Percentiles rank a stretch among this genome's conserved stretches.
phyloP scores from a whole-genome alignment of 2,797 vertebrate genomes.

The Clarias fuscus region DNA sequence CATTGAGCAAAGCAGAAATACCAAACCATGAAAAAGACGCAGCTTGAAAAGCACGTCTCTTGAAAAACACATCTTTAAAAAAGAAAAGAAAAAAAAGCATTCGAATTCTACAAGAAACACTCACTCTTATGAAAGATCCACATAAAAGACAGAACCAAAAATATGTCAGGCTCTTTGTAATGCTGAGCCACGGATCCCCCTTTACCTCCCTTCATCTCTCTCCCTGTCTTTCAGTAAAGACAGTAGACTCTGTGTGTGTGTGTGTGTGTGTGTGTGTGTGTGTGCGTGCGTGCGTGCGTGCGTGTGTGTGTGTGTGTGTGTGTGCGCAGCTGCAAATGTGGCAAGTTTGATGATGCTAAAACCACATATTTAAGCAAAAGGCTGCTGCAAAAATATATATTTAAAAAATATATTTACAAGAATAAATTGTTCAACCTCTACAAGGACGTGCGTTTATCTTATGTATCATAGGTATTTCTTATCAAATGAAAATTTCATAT shows the following conservation, averaged over 20 bases:
- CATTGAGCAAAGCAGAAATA: slow-evolving; percentile 17
- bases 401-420: neutral
- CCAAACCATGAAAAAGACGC: slow-evolving; percentile 1
- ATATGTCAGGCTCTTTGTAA: slow-evolving; percentile 37
- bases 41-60: slow-evolving; percentile 15
- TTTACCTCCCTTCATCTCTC: slow-evolving; percentile 48
- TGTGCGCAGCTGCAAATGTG: neutral
- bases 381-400: neutral
- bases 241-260: neutral
- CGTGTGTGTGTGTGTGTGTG: neutral
- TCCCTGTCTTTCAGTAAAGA: slow-evolving; percentile 48
- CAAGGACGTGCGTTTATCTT: no score
- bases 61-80: slow-evolving; percentile 37
- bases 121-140: slow-evolving; percentile 5
- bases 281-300: neutral
- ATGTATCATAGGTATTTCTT: neutral
- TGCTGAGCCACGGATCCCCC: slow-evolving; percentile 52
- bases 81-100: slow-evolving; percentile 4
- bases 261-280: no score
- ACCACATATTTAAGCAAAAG: neutral
- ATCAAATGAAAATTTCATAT: neutral
- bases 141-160: slow-evolving; percentile 32
- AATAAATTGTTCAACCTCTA: neutral
- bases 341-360: slow-evolving; percentile 2
- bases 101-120: slow-evolving; percentile 28